Evolutionary conservation across 2,888 invertebrate species (phyloP).

Genomic region (Agrotis exclamationis): DNA sequence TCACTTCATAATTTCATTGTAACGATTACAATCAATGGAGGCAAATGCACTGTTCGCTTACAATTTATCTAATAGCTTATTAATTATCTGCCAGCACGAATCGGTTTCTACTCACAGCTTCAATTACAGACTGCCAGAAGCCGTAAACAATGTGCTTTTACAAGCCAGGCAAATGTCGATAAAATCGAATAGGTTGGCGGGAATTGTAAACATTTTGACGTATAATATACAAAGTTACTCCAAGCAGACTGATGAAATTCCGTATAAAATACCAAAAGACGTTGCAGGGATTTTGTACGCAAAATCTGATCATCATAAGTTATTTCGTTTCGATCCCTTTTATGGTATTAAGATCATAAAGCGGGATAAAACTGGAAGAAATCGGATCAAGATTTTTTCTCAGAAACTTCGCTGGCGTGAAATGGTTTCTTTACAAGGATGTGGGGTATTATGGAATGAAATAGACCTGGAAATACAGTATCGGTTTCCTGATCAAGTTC

Average conservation of each 20-base stretch:
- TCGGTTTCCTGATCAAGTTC: slow-evolving; percentile 38
- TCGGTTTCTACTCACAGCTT: slow-evolving; percentile 38
- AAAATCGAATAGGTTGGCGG: slow-evolving; percentile 32
- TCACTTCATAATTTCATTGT: slow-evolving; percentile 50
- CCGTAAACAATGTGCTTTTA: slow-evolving; percentile 40
- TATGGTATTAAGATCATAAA: slow-evolving; percentile 68
- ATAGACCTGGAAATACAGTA: slow-evolving; percentile 31
- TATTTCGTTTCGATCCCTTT: slow-evolving; percentile 64
- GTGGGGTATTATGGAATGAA: slow-evolving; percentile 34
- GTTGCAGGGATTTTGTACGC: slow-evolving; percentile 49
- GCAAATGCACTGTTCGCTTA: slow-evolving; percentile 40
- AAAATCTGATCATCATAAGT: slow-evolving; percentile 68
- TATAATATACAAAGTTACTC: slow-evolving; percentile 15
- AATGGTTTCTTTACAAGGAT: slow-evolving; percentile 40
- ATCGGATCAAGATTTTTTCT: slow-evolving; percentile 54
- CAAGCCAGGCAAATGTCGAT: slow-evolving; percentile 26
- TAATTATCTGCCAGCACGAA: slow-evolving; percentile 44
- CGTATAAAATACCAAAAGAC: slow-evolving; percentile 39
- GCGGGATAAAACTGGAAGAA: slow-evolving; percentile 61
- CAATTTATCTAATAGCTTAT: slow-evolving; percentile 48
- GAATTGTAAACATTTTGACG: slow-evolving; percentile 37
- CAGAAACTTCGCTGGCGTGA: slow-evolving; percentile 32
- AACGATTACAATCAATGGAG: slow-evolving; percentile 37
- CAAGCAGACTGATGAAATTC: slow-evolving; percentile 26
- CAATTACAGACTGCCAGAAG: slow-evolving; percentile 32